Base-by-base conservation (phyloP, 2,113 vertebrate species). In the Amphiprion percula region DNA sequence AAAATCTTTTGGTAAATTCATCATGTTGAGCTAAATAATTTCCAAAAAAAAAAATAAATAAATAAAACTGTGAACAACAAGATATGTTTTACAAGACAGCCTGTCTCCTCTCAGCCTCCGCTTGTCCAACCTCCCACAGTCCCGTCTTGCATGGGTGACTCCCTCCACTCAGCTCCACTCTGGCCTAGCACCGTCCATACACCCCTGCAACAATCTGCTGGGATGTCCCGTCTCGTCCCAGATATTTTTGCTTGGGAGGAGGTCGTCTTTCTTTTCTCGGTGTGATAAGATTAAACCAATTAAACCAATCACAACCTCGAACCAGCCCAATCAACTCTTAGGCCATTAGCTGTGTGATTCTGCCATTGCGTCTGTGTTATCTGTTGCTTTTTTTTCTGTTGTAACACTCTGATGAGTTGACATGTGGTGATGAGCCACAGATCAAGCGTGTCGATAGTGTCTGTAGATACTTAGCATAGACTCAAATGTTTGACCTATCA, bases 261-360 rank as follows among this genome's bases (percentile, higher is more conserved):
- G 49, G 82, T 63, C 53, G 14, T 52, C 63, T 68, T 56, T 80
- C 54, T 84, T 74, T 72, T 21, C 30, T 80, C 23, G 50, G 41
- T 72, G 58, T 80, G 70, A 67, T 30, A 26, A 66, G 65, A 88
- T 53, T 33, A 65, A 80, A 69, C 77, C 39, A 56, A 26, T 75
- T 62, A 77, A 72, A 76, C 23, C 75, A 23, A 77, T 86, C 59
- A 3, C 74, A 41, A 26, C 72, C 49, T 84, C 68, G 61, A 72
- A 74, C 58, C 80, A 60, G 83, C 60, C 89, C 87, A 84, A 84
- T 94, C 86, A 82, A 72, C 52, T 79, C 67, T 90, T 63, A 47
- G 49, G 70, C 76, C 75, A 65, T 74, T 82, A 61, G 78, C 84
- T 64, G 77, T 86, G 79, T 82, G 86, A 90, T 88, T 79, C 77